Conservation (phyloP, 2,888 invertebrate species). For the Serrognathus titanus region DNA sequence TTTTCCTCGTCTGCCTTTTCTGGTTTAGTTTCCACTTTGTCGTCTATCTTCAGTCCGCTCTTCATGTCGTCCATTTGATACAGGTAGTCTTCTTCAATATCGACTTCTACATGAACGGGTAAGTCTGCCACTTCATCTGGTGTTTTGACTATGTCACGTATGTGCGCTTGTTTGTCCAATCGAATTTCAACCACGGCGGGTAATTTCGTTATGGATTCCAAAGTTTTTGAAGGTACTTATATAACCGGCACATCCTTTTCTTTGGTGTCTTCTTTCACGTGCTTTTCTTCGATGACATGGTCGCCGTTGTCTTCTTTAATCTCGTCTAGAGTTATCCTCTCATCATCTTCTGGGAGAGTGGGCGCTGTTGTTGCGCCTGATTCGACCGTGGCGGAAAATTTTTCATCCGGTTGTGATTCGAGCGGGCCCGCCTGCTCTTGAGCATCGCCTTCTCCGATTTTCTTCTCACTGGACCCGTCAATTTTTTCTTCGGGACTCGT, state of each 20-base stretch:
- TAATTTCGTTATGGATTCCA: slow-evolving; percentile 51
- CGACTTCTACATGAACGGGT: slow-evolving; percentile 86
- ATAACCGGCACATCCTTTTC: slow-evolving; percentile 58
- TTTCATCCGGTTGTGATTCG: slow-evolving; percentile 80
- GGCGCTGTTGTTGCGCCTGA: slow-evolving; percentile 85
- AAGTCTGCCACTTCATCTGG: slow-evolving; percentile 92
- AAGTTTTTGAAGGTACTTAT: slow-evolving; percentile 48
- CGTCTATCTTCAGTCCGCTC: slow-evolving; percentile 6
- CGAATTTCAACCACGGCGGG: slow-evolving; percentile 51
- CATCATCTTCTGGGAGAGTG: slow-evolving; percentile 83
- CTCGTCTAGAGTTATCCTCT: slow-evolving; percentile 76
- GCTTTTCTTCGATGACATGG: slow-evolving; percentile 68
- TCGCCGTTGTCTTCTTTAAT: slow-evolving; percentile 67
- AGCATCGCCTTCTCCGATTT: slow-evolving; percentile 56
- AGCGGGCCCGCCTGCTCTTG: slow-evolving; percentile 59
- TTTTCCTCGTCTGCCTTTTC: slow-evolving; percentile 21
- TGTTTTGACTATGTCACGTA: slow-evolving; percentile 83
- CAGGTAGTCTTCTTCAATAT: slow-evolving; percentile 54
- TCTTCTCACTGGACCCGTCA: slow-evolving; percentile 69
- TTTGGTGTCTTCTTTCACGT: slow-evolving; percentile 74
- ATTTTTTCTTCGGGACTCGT: slow-evolving; percentile 70
- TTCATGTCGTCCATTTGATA: slow-evolving; percentile 49
- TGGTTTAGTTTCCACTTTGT: slow-evolving; percentile 14
- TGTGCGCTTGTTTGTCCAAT: slow-evolving; percentile 61
- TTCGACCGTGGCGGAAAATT: slow-evolving; percentile 77